Evolutionary conservation across 2,797 vertebrate species (phyloP), one percentile per base, ranked within the genome.

Genomic region (Molothrus aeneus): DNA sequence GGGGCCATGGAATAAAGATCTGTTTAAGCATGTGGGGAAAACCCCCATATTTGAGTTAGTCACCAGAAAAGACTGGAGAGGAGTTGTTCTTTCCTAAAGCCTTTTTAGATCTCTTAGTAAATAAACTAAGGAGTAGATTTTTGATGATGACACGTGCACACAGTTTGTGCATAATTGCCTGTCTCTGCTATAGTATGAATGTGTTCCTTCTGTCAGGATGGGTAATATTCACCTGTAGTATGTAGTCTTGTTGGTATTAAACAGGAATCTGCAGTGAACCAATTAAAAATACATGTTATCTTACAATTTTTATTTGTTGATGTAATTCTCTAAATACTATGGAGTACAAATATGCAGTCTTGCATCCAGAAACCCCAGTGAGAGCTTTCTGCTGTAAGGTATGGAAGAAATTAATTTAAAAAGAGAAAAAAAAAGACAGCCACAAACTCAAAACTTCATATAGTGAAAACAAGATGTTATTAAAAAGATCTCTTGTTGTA

Each of bases 101-200:
- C 17, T 66, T 86, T 54, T 40, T 81, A 87, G 80, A 32, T 91
- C 94, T 79, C 63, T 85, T 57, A 71, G 80, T 92, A 68, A 92
- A 86, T 84, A 79, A 64, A 48, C 71, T 43, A 17, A 78, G 81
- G 73, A 86, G n/a, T 59, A 77, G 82, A 66, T 63, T 80, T 71
- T 47, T 28, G 66, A 51, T 91, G 59, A 90, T 93, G 80, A 88
- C 80, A 57, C 31, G 32, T 45, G 56, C 59, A 68, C 38, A 47
- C 19, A 42, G 57, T 80, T 92, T 68, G 61, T 90, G 20, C 15
- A 0, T 86, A 64, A 63, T 91, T 85, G 66, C 21, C 11, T 26
- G 7, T 53, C 22, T 60, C 19, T 86, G 57, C 31, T 24, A 9
- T 19, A 6, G 14, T 31, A 42, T 36, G 53, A 59, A 47, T 1